Evolutionary conservation across 2,113 vertebrate genomes (phyloP), one percentile per base, ranked within the genome.

Genomic region (Ascaphus truei): DNA sequence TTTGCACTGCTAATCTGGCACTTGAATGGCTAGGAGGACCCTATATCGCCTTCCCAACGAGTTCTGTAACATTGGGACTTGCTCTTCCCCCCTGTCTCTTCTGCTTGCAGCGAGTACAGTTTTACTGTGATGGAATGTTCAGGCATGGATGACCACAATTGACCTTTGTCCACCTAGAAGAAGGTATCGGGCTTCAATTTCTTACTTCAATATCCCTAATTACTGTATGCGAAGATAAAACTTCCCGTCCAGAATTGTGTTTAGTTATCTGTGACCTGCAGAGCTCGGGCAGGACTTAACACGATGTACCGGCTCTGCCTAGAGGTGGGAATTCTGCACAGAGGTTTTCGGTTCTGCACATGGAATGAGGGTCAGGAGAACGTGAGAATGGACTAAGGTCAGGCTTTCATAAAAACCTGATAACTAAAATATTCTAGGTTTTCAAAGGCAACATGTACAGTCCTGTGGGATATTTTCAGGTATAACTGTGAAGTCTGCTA

Each of bases 241-340:
- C 22, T 50, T 62, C 60, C 30, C 23, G 29, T 45, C 9, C 37
- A 2, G 3, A 25, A 33, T 22, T n/a, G 41, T 3, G 16, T 18
- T 45, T 7, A 34, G 30, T n/a, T n/a, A n/a, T n/a, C n/a, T 27
- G 18, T 23, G 43, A n/a, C 18, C 41, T 16, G 27, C 29, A 29
- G 60, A 23, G 43, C 60, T 22, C 60, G 6, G 41, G 43, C 43
- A 50, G 60, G 60, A 62, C 43, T 34, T 30, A 31, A 62, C 60
- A 31, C 5, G 41, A 31, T 29, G n/a, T n/a, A 16, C 9, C 23
- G 29, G 59, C 16, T 5, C 7, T 15, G 39, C 43, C 39, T 25
- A 30, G 8, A 30, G 43, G 59, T 22, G 13, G 16, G n/a, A 10
- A 13, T 23, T 16, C 18, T 12, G 16, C 2, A n/a, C n/a, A n/a